Base-by-base conservation (phyloP, 2,797 vertebrate species). In the Chloroceryle amazona region DNA sequence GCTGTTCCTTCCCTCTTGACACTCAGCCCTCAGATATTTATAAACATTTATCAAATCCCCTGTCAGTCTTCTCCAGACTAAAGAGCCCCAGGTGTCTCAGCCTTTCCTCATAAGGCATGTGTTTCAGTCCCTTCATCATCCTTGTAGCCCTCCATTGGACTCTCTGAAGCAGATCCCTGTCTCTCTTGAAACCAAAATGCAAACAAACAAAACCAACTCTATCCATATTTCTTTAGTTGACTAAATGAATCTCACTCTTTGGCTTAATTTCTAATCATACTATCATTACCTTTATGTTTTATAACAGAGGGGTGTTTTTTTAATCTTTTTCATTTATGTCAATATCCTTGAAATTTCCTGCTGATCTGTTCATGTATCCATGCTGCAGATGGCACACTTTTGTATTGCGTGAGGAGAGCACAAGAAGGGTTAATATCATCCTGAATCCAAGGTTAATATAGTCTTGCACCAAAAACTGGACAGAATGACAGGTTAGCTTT, bases 371-470 rank as follows among this genome's bases (percentile, higher is more conserved):
- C 75, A 90, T 39, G 31, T 55, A 28, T 88, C 89, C 55, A 20
- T 90, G 80, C 46, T 87, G 63, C 26, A 54, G 49, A 94, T 92
- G 78, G 84, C 61, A 82, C 18, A 39, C 26, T 89, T 91, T 71
- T 93, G 21, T 72, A 71, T 72, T 95, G 81, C 85, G 60, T 95
- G 86, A 97, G 68, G 79, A 91, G 25, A 91, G 39, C 28, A 46
- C 18, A 84, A 94, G 42, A 83, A 96, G 73, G 28, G 94, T 95
- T 93, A 97, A 95, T 95, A 93, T 33, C 42, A 67, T 78, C 31
- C 52, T 78, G 62, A 72, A 93, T 84, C 94, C 57, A 94, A 96
- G 94, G 96, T 97, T 97, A 97, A 98, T 97, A 90, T 31, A 95
- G 61, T 94, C 80, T 65, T 62, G 47, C 29, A 39, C 55, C 70